Evolutionary conservation across 1,140 invertebrate species (phyloP), one percentile per base, ranked within the genome.

Genomic region (Neodiprion virginianus): DNA sequence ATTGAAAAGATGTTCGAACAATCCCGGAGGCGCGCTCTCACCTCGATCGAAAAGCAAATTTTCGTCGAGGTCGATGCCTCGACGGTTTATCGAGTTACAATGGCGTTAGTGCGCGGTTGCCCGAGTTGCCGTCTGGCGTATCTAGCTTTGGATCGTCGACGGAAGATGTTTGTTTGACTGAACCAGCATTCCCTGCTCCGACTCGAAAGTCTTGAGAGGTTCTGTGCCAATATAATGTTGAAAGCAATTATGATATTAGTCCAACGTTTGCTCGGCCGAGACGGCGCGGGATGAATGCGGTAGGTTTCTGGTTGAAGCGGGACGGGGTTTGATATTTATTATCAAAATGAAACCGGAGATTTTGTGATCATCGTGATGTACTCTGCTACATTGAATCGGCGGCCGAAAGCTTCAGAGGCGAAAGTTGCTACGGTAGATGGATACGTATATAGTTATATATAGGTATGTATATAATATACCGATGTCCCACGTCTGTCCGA

Each of bases 181-280:
- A 40, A 5, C 28, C 5, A 40, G 28, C 28, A 40, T 40, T 40
- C 2, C n/a, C 11, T 61, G 8, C n/a, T 61, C 53, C 11, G 8
- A 14, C 53, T 61, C 11, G n/a, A 61, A 61, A 61, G 53, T 61
- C 8, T 17, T 40, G 53, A 61, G 53, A 17, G n/a, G 75, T 74
- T 77, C 23, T 74, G 77, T 78, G 67, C 3, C 21, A 69, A 68
- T 74, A 40, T 71, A 65, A 74, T 71, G 50, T 71, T 72, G 72
- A 75, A 75, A 76, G 79, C 77, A 82, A 81, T 82, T 81, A 82
- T 79, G 80, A 78, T 82, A 82, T 82, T 82, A 79, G 76, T 75
- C 77, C 74, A 75, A 74, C 75, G 75, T 81, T 81, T 78, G 76
- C 77, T 73, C 79, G 75, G 65, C 67, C 47, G 66, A 71, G 78